phyloP scores from a whole-genome alignment of 2,797 vertebrate genomes.

The Pseudochirops corinnae region DNA sequence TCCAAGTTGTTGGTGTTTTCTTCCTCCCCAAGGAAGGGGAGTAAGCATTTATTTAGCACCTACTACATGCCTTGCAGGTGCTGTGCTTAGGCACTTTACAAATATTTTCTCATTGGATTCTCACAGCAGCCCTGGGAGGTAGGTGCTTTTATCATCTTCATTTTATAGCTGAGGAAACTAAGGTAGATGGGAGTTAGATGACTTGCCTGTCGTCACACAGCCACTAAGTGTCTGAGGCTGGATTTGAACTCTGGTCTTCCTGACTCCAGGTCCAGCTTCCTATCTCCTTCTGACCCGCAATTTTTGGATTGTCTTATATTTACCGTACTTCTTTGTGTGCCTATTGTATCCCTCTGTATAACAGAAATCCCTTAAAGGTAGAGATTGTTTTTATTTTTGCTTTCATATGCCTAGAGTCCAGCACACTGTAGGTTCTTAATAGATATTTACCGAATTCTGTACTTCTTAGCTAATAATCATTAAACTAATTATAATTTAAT shows the following conservation, averaged over 20 bases:
- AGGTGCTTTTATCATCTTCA: not conserved
- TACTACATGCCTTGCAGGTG: not conserved
- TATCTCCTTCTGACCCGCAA: not conserved
- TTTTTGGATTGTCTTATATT: not conserved
- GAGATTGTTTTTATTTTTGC: not conserved
- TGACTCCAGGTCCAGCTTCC: not conserved
- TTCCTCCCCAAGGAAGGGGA: not conserved
- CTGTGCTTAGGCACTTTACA: not conserved
- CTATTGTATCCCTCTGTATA: not conserved
- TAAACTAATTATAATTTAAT: too few relatives aligned
- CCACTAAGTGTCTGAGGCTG: not conserved
- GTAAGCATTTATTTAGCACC: not conserved
- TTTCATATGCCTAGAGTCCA: not conserved
- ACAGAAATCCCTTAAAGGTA: not conserved
- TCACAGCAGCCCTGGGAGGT: not conserved
- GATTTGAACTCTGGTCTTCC: not conserved
- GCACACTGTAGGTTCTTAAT: not conserved
- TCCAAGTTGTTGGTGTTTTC: not conserved
- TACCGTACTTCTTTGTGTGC: not conserved
- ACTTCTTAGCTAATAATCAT: not conserved
- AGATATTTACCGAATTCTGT: not conserved
- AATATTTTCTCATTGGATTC: not conserved
- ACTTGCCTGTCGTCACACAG: not conserved
- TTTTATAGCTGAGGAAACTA: not conserved
- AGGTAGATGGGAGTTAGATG: too few relatives aligned